phyloP scores from a whole-genome alignment of 2,797 vertebrate species.

The Enteromius radiatus region DNA sequence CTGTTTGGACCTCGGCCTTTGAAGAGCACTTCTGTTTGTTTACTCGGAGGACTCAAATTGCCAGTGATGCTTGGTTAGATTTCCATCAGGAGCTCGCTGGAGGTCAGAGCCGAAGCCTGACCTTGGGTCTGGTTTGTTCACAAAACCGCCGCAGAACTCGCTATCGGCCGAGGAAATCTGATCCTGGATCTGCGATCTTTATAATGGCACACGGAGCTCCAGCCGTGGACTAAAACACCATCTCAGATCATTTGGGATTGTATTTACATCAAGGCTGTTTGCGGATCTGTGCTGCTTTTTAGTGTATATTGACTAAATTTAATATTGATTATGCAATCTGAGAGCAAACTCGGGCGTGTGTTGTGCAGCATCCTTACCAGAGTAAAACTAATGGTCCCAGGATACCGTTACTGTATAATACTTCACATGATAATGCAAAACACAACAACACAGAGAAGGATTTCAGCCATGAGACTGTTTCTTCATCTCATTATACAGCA shows the following conservation, averaged over 20 bases:
- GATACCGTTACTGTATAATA: slow-evolving; percentile 9
- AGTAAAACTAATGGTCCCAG: slow-evolving; percentile 23
- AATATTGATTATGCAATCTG: slow-evolving; percentile 29
- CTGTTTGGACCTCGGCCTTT: slow-evolving; percentile 3
- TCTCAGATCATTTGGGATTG: slow-evolving; percentile 10
- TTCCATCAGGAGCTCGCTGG: slow-evolving; percentile 48
- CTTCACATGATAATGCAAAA: slow-evolving; percentile 11
- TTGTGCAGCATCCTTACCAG: slow-evolving; percentile 1
- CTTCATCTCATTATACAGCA: background rate
- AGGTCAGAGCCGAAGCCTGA: slow-evolving; percentile 43
- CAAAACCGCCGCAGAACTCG: background rate
- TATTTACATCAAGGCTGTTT: slow-evolving; percentile 30
- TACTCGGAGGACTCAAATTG: slow-evolving; percentile 47
- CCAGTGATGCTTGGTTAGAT: slow-evolving; percentile 50
- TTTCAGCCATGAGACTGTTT: background rate
- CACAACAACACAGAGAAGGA: background rate
- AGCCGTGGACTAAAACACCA: background rate
- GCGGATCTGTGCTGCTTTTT: background rate
- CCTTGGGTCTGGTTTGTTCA: slow-evolving; percentile 27
- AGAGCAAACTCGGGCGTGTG: background rate
- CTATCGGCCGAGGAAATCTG: slow-evolving; percentile 9
- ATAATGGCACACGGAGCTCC: background rate
- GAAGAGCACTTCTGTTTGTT: slow-evolving; percentile 53
- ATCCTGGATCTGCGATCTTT: slow-evolving; percentile 18
- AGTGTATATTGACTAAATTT: slow-evolving; percentile 15